Conservation (phyloP, 53 echinoderm and acorn worm species). For the Paracentrotus lividus region DNA sequence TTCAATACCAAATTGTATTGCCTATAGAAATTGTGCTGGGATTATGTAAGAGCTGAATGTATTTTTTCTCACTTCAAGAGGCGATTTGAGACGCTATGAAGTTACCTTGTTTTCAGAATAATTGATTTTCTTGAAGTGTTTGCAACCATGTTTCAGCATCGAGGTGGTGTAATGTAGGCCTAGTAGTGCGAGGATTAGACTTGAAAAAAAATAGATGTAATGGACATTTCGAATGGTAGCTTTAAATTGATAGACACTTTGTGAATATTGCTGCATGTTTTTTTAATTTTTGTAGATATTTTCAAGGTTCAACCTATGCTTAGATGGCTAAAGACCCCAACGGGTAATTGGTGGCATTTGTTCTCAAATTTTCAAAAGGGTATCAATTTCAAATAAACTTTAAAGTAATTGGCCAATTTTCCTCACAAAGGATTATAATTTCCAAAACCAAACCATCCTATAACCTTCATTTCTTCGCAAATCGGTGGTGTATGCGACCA, state of each 20-base stretch:
- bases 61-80: neutral
- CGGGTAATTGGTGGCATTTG: neutral
- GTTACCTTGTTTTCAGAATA: neutral
- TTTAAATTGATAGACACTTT: neutral
- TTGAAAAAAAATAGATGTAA: neutral
- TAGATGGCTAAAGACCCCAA: neutral
- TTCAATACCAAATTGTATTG: neutral
- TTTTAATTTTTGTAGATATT: neutral
- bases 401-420: neutral
- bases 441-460: slow-evolving; percentile 12
- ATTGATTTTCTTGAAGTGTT: neutral
- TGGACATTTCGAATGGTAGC: neutral
- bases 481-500: neutral
- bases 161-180: neutral
- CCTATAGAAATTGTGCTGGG: neutral
- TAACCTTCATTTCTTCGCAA: neutral
- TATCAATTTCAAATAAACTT: neutral
- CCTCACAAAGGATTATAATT: neutral
- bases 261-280: neutral
- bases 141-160: neutral
- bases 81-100: neutral
- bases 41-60: neutral
- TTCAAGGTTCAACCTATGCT: neutral
- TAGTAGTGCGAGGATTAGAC: neutral
- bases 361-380: neutral